Conservation (phyloP, 2,113 vertebrate species). For the Polyodon spathula region DNA sequence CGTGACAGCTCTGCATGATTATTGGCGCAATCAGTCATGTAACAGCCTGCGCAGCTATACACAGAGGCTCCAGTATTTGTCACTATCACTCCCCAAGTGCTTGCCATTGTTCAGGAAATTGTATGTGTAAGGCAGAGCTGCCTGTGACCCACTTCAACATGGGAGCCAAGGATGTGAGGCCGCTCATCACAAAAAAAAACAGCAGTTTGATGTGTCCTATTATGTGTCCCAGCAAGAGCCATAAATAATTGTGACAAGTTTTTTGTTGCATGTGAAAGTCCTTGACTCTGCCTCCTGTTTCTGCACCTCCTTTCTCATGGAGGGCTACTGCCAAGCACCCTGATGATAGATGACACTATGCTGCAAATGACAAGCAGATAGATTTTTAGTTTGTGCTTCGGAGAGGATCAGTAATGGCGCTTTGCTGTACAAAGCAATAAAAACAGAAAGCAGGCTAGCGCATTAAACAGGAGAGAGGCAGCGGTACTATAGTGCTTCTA, state of each 20-base stretch:
- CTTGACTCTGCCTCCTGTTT: conserved; percentile 95
- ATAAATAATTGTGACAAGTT: conserved; percentile 99
- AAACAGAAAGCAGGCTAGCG: too few relatives aligned
- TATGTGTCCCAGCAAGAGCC: conserved; percentile 95
- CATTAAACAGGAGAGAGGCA: conserved; percentile 21
- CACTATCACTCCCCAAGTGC: conserved; percentile 90
- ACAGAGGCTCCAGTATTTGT: conserved; percentile 84
- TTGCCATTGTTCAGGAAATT: conserved; percentile 97
- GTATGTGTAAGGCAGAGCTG: conserved; percentile 89
- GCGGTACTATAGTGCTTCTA: too few relatives aligned
- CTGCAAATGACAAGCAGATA: conserved; percentile 97
- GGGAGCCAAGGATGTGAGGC: conserved; percentile 72
- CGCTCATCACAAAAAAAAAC: conserved; percentile 77
- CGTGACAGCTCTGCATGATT: conserved; percentile 64
- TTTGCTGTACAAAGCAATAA: conserved; percentile 78
- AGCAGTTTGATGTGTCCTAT: conserved; percentile 95
- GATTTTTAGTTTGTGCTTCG: conserved; percentile 99
- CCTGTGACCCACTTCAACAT: conserved; percentile 75
- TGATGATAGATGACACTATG: conserved; percentile 95
- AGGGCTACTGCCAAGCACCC: conserved; percentile 78
- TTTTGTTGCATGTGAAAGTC: conserved; percentile 94
- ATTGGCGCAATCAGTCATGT: conserved; percentile 70
- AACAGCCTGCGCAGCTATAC: conserved; percentile 75
- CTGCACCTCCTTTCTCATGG: conserved; percentile 69
- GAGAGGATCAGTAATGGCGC: conserved; percentile 96